Base-by-base conservation (phyloP, 1,140 invertebrate genomes). In the Euura saliciscinereae region DNA sequence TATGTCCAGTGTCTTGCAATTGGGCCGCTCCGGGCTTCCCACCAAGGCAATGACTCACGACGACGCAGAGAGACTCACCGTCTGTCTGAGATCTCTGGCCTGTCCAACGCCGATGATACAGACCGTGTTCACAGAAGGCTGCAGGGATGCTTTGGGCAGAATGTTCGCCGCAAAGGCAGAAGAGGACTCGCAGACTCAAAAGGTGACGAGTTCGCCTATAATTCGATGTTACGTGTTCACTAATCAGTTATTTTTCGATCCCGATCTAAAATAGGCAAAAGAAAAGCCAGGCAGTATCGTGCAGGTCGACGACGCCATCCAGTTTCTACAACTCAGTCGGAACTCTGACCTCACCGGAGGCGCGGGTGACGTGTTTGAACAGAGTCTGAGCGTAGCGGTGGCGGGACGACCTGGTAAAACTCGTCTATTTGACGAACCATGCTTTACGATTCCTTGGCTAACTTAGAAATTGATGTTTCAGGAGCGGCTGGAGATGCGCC, bases 321-420 rank as follows among this genome's bases (percentile, higher is more conserved):
- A 89, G 13, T 98, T 99, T 83, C 85, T 93, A 66, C 97, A 99
- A 87, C 88, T 98, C 6, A 92, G 92, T 8, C 90, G 91, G 51
- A 91, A 92, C 69, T 90, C 91, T 74, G 92, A 93, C 72, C 88
- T 91, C 70, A 92, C 97, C 78, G 90, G 94, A 76, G 93, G 94
- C 66, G 86, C 88, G 42, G 95, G 95, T 82, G 95, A 99, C 82
- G 94, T 99, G 70, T 99, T 99, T 88, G 98, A 99, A 83, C 91
- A 97, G 44, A 97, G 97, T 65, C 89, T 99, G 67, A 96, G 92
- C 71, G 97, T 97, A 82, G 98, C 98, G 2, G 89, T 98, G 8
- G 93, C 93, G 65, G 93, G 94, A 65, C 86, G 89, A 83, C 80
- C 85, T 8, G 87, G 42, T 44, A 70, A 7, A 70, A 44, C 3